Percentiles rank a stretch among this genome's conserved stretches.
These are phyloP conservation scores for Cacatua alba DNA, from an alignment of 2,113 vertebrate genomes.

Conservation along the genomic window DNA sequence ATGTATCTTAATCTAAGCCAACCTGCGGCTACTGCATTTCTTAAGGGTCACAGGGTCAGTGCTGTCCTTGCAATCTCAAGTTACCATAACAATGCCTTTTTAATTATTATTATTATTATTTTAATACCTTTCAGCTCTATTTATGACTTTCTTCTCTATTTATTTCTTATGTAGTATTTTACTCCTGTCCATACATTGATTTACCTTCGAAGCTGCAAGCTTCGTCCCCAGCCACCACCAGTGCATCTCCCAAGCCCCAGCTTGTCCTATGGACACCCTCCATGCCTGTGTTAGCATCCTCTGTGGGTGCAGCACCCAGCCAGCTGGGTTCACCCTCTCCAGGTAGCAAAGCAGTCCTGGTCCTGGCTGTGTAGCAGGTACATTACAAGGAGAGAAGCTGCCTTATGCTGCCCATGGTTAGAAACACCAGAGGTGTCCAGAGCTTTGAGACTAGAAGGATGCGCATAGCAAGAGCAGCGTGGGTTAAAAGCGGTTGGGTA, in stretches of 20 bases:
- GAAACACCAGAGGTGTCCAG: not conserved
- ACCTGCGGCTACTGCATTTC: not conserved
- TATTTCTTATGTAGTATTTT: constrained; percentile 43
- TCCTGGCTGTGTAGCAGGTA: not conserved
- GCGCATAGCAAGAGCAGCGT: fast-evolving
- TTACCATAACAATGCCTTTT: not conserved
- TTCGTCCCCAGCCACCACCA: not conserved
- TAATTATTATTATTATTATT: constrained; percentile 6
- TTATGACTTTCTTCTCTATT: constrained; percentile 58
- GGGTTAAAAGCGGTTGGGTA: not conserved
- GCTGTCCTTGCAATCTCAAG: not conserved
- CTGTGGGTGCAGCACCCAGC: not conserved
- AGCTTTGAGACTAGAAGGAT: not conserved
- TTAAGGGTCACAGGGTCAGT: constrained; percentile 48
- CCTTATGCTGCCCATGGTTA: not conserved
- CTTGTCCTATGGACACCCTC: fast-evolving
- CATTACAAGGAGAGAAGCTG: not conserved
- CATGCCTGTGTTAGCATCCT: not conserved
- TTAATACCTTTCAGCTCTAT: constrained; percentile 33
- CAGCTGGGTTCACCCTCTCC: not conserved
- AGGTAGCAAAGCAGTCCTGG: not conserved
- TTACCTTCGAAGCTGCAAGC: not conserved
- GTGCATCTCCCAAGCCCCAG: not conserved
- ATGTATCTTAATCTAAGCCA: not conserved
- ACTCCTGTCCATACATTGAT: not conserved